A percentile compares a stretch with the other conserved stretches of the same genome.
Evolutionary conservation across 2,113 vertebrate species (phyloP).

Genomic region (Willisornis vidua): DNA sequence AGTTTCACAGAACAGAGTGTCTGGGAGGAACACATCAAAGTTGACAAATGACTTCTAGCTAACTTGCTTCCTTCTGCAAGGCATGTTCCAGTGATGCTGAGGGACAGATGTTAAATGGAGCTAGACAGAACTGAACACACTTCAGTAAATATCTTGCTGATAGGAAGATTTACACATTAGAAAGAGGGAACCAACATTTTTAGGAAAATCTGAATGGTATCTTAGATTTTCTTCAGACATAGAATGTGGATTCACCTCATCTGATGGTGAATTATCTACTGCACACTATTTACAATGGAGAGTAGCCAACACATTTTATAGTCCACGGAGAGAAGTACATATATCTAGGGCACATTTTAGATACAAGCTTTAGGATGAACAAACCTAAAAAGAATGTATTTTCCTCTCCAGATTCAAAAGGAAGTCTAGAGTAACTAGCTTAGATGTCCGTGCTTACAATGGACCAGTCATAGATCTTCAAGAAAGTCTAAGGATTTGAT

Average conservation of each 20-base stretch:
- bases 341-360: neutral
- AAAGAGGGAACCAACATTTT: neutral
- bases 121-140: constrained; percentile 28
- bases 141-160: constrained; percentile 29
- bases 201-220: neutral
- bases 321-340: neutral
- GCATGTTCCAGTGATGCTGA: constrained; percentile 44
- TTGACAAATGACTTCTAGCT: constrained; percentile 50
- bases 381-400: neutral
- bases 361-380: neutral
- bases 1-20: constrained; percentile 21
- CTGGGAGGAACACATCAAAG: constrained; percentile 27
- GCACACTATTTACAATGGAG: neutral
- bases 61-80: constrained; percentile 31
- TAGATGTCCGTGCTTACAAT: neutral
- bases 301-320: neutral
- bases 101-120: constrained; percentile 57
- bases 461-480: neutral
- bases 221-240: neutral
- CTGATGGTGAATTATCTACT: neutral
- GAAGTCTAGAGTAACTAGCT: neutral
- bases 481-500: neutral
- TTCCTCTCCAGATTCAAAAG: neutral
- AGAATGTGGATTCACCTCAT: neutral
- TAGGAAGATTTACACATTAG: neutral